Evolutionary conservation across 2,888 invertebrate species (phyloP).

Genomic region (Hirtodrosophila duncani): DNA sequence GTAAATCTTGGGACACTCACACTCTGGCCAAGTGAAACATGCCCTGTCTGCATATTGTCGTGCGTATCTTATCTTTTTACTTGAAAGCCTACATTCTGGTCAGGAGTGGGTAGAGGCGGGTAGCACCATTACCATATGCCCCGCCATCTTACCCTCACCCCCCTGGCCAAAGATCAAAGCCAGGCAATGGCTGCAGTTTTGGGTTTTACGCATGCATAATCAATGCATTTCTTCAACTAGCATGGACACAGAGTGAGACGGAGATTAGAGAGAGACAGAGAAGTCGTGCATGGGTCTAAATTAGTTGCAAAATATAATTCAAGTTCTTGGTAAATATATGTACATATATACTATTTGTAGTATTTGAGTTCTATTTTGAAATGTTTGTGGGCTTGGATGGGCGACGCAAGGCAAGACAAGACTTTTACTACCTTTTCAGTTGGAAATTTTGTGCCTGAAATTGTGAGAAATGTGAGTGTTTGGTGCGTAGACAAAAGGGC

Average conservation of each 20-base stretch:
- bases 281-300: constrained; percentile 31
- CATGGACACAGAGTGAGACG: constrained; percentile 3
- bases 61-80: constrained; percentile 66
- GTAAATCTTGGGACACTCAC: constrained; percentile 63
- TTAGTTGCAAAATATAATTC: constrained; percentile 64
- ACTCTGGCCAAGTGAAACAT: constrained; percentile 8
- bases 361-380: no score
- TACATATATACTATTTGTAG: no score
- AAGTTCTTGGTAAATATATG: constrained; percentile 4
- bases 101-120: no score
- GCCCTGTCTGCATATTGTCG: constrained; percentile 54
- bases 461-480: no score
- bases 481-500: no score
- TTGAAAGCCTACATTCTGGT: constrained; percentile 53
- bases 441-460: no score
- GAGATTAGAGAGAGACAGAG: neutral
- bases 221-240: constrained; percentile 60
- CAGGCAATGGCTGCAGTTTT: constrained; percentile 28
- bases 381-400: neutral
- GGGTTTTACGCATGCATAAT: constrained; percentile 68
- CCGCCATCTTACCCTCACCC: no score
- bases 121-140: no score
- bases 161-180: constrained; percentile 40
- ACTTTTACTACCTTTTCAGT: no score
- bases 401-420: neutral